Evolutionary conservation across 2,888 invertebrate genomes (phyloP).

Genomic region (Pachliopta kotzebuea): DNA sequence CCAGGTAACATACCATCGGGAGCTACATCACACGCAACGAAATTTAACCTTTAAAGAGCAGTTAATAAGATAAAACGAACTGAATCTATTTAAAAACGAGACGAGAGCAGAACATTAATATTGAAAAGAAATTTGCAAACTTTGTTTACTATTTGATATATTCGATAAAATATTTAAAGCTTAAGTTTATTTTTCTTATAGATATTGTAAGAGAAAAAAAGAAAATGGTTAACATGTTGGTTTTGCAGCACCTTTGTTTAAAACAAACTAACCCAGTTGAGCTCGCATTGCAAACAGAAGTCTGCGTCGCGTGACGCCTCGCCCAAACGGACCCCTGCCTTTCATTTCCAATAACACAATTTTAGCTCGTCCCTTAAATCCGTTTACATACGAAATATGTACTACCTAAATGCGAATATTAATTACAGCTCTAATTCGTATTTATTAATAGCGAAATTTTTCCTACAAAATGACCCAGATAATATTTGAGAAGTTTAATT

Average conservation of each 20-base stretch:
- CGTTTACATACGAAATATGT: background rate
- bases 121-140: background rate
- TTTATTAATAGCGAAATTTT: background rate
- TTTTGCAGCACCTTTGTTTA: conserved; percentile 21
- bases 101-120: background rate
- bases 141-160: background rate
- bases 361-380: conserved; percentile 10
- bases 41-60: background rate
- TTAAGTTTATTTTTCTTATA: background rate
- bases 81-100: background rate
- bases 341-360: conserved; percentile 28
- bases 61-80: background rate
- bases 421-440: background rate
- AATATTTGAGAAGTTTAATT: background rate
- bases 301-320: conserved; percentile 35
- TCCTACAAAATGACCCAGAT: background rate
- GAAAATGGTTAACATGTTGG: conserved; percentile 13
- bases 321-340: conserved; percentile 19
- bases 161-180: background rate
- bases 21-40: conserved; percentile 24
- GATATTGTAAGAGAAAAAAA: background rate
- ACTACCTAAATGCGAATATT: background rate
- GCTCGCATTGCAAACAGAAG: conserved; percentile 35
- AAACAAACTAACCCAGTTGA: conserved; percentile 16
- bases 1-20: conserved; percentile 42